Evolutionary conservation across 1,140 invertebrate species (phyloP), one percentile per base, ranked within the genome.

Genomic region (Drusus annulatus): DNA sequence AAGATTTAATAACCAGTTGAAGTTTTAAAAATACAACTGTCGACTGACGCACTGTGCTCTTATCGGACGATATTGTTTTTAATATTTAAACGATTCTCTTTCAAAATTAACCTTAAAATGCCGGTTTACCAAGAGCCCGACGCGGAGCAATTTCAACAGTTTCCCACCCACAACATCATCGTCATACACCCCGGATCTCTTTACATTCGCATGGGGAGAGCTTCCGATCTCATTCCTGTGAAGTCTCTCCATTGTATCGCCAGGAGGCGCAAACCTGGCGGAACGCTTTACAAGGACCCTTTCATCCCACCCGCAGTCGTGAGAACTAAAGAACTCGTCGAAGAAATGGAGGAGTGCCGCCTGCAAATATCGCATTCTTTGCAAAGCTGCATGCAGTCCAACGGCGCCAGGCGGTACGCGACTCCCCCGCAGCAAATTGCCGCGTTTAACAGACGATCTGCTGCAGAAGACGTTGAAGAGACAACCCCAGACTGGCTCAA

Each of bases 131-230:
- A 89, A 58, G 87, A 90, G 65, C 83, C 86, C 16, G 87, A 87
- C 76, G 85, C 86, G 17, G 88, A 89, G 78, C 87, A 87, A 76
- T 90, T 90, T 81, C 86, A 93, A 88, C 92, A 93, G 87, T 92
- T 93, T 81, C 93, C 94, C 83, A 92, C 94, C 1, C 94, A 95
- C 84, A 94, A 93, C 31, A 94, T 97, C 36, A 94, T 99, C 56
- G 94, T 98, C n/a, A 97, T 99, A 63, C 97, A 99, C 87, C 97
- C 97, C 71, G 98, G 98, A 8, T 98, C 97, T 0, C 92, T 95
- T 63, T 94, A 97, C 86, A 90, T 99, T 16, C 89, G 96, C 65
- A 96, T 99, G 85, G 97, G 97, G 2, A 88, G 95, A 86, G 97
- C 97, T 7, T 96, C 96, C 0, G 97, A 98, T 88, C 88, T 96